Evolutionary conservation across 2,113 vertebrate species (phyloP).

Genomic region (Hystrix brachyura): DNA sequence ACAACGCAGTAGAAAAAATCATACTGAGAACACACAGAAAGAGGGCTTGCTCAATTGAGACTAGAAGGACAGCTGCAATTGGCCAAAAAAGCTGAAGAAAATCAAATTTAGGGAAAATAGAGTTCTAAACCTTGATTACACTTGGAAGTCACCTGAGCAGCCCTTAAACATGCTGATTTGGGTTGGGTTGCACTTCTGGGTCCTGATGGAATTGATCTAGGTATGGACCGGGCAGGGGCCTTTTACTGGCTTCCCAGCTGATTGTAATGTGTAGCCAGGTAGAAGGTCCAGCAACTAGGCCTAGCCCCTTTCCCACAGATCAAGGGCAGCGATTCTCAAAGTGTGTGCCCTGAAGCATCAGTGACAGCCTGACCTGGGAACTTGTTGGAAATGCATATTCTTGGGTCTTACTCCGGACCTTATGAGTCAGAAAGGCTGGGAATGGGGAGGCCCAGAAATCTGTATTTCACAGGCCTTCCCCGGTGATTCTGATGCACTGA

Average conservation of each 20-base stretch:
- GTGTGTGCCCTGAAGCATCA: background rate
- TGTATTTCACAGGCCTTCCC: background rate
- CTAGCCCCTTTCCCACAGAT: background rate
- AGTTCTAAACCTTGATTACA: background rate
- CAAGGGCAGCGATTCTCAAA: background rate
- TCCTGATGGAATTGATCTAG: background rate
- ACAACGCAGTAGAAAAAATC: background rate
- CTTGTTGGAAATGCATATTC: background rate
- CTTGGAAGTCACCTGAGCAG: background rate
- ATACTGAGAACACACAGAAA: background rate
- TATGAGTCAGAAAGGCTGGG: background rate
- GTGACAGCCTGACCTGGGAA: background rate
- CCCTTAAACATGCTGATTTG: background rate
- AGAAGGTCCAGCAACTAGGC: background rate
- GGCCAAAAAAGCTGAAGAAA: slow-evolving; percentile 4
- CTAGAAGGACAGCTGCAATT: background rate
- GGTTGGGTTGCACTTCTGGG: background rate
- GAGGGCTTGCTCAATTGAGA: background rate
- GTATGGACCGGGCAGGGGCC: background rate
- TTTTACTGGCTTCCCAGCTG: background rate
- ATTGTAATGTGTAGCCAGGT: background rate
- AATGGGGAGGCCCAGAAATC: background rate
- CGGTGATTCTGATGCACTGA: background rate
- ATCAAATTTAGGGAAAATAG: background rate
- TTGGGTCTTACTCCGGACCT: background rate